phyloP scores from a whole-genome alignment of 2,888 invertebrate species.

The Torymus texanus region DNA sequence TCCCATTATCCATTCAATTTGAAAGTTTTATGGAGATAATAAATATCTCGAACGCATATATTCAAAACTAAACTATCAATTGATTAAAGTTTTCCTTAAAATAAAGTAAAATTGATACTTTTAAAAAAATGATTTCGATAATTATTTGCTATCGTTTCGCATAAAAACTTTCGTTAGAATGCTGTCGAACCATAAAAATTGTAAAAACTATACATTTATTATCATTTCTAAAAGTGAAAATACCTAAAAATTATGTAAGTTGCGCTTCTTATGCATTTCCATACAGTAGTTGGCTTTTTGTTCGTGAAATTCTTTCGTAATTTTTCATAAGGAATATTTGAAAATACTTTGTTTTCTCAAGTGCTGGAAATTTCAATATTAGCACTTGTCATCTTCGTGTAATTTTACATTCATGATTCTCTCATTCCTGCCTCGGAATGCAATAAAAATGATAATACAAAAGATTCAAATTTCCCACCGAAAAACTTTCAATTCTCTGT shows the following conservation, averaged over 20 bases:
- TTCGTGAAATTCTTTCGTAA: conserved; percentile 20
- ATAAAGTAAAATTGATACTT: too few species aligned
- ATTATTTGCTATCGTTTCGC: too few species aligned
- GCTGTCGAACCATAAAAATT: too few species aligned
- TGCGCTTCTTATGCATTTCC: conserved; percentile 40
- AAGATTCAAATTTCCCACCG: neutral
- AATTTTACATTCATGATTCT: neutral
- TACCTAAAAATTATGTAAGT: conserved; percentile 38
- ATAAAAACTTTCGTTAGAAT: too few species aligned
- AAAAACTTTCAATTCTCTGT: neutral
- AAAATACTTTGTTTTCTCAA: neutral
- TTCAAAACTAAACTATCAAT: too few species aligned
- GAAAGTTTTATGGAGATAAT: too few species aligned
- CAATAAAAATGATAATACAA: neutral
- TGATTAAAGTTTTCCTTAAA: too few species aligned
- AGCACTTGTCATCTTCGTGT: neutral
- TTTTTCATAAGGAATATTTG: neutral
- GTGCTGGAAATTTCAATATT: neutral
- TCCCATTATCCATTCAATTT: too few species aligned
- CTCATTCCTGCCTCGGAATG: too few species aligned
- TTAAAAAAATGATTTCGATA: too few species aligned
- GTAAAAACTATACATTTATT: neutral
- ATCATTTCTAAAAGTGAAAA: neutral
- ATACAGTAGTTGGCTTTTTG: conserved; percentile 19
- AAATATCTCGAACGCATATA: too few species aligned